phyloP scores from a whole-genome alignment of 2,888 invertebrate species.

The Ormyrus thymus region DNA sequence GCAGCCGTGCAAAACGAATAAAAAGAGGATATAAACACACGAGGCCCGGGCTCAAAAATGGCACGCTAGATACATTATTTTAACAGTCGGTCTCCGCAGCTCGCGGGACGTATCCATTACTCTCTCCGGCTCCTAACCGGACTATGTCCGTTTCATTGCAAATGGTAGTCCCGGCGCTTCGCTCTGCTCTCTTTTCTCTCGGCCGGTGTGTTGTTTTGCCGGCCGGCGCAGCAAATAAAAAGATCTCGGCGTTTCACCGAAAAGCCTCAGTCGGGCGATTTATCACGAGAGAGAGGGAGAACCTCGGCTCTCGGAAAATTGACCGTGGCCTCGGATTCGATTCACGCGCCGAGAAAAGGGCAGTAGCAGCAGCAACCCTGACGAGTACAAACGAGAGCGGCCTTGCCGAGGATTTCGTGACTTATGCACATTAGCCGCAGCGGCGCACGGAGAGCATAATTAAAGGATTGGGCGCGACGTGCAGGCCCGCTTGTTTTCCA shows the following conservation, averaged over 20 bases:
- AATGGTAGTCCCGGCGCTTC: conserved; percentile 18
- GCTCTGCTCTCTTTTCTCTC: conserved; percentile 20
- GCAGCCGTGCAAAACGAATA: too few species aligned
- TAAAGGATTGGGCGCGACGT: conserved; percentile 31
- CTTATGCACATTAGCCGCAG: conserved; percentile 4
- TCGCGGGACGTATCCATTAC: conserved; percentile 29
- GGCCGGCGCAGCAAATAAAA: conserved; percentile 31
- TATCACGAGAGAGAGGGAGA: conserved; percentile 9
- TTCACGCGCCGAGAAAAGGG: conserved; percentile 2
- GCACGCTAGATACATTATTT: conserved; percentile 13
- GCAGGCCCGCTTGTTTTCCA: neutral
- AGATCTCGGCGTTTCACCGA: conserved; percentile 33
- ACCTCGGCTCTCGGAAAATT: conserved; percentile 3
- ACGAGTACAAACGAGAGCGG: conserved; percentile 39
- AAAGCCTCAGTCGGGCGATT: conserved; percentile 34
- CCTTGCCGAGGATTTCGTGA: conserved; percentile 19
- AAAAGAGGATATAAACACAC: too few species aligned
- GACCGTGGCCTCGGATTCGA: conserved; percentile 33
- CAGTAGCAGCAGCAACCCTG: neutral
- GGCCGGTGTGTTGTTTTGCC: conserved; percentile 13
- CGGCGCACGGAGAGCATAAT: conserved; percentile 15
- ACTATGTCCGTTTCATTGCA: conserved; percentile 22
- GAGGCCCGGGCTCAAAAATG: neutral
- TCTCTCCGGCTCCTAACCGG: neutral
- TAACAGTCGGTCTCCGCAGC: conserved; percentile 20